Conservation (phyloP, 2,888 invertebrate genomes). For the Oithona nana region DNA sequence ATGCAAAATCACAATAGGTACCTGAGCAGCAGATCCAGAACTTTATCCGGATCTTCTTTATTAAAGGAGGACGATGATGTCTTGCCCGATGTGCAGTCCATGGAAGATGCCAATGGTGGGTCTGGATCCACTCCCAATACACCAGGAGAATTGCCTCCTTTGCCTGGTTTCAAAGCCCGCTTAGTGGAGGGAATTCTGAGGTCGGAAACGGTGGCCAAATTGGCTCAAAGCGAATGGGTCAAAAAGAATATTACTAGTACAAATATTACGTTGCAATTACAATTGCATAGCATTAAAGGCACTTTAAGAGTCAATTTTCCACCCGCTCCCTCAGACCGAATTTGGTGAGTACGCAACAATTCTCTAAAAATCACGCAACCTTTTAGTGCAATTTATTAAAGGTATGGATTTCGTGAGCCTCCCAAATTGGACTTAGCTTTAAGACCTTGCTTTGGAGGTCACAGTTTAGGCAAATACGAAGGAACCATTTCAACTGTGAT, state of each 20-base stretch:
- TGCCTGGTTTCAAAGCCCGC: background rate
- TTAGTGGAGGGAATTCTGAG: background rate
- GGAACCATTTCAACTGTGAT: background rate
- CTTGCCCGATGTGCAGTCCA: background rate
- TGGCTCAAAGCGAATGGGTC: slow-evolving; percentile 8
- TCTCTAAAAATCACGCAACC: too few species aligned
- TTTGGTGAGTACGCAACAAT: too few species aligned
- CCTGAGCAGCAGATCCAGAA: background rate
- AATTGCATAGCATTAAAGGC: slow-evolving; percentile 10
- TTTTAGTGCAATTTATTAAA: background rate
- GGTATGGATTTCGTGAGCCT: slow-evolving; percentile 6
- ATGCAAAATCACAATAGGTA: too few species aligned
- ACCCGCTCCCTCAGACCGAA: slow-evolving; percentile 4
- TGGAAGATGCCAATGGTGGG: background rate
- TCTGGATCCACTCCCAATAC: background rate
- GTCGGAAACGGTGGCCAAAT: background rate
- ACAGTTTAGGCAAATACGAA: slow-evolving; percentile 1
- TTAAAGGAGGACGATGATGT: slow-evolving; percentile 3
- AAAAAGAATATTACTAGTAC: slow-evolving; percentile 6
- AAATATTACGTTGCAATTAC: slow-evolving; percentile 5
- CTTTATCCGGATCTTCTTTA: too few species aligned
- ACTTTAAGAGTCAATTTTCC: slow-evolving; percentile 6
- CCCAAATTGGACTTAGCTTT: slow-evolving; percentile 10
- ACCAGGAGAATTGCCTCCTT: background rate
- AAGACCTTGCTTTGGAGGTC: slow-evolving; percentile 3